Percentiles rank a stretch among this genome's conserved stretches.
Conservation (phyloP, 2,113 vertebrate genomes). For the Larimichthys crocea region DNA sequence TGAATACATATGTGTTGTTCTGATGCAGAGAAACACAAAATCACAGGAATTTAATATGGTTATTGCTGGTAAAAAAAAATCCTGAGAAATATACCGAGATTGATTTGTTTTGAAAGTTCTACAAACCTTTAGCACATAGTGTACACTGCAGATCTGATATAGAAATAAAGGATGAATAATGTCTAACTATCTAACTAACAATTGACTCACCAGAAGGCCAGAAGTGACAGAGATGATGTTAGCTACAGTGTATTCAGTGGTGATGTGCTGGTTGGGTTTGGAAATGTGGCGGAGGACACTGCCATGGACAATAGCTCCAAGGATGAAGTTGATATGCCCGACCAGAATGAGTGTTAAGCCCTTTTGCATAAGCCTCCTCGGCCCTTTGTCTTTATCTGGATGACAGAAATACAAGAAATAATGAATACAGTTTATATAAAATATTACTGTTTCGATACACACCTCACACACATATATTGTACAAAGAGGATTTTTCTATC, state of each 20-base stretch:
- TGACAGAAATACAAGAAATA: conserved; percentile 24
- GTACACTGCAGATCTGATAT: not conserved
- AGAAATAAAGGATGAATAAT: conserved; percentile 3
- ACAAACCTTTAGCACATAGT: not conserved
- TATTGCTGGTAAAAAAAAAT: not conserved
- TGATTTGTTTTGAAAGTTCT: too few species aligned
- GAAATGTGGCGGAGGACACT: conserved; percentile 91
- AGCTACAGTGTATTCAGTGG: conserved; percentile 87
- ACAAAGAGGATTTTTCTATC: not conserved
- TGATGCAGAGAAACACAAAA: conserved; percentile 5
- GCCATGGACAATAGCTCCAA: conserved; percentile 93
- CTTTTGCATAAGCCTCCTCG: conserved; percentile 86
- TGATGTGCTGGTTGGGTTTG: conserved; percentile 82
- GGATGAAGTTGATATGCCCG: conserved; percentile 91
- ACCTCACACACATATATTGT: not conserved
- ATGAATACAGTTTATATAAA: not conserved
- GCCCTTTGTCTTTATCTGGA: conserved; percentile 84
- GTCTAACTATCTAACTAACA: not conserved
- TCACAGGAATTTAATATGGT: not conserved
- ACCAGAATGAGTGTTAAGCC: conserved; percentile 90
- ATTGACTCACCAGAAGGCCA: conserved; percentile 88
- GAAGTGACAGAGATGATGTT: conserved; percentile 93
- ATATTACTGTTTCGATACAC: not conserved
- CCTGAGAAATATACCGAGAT: not conserved
- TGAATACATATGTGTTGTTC: not conserved